Evolutionary conservation across 2,888 invertebrate species (phyloP), one percentile per base, ranked within the genome.

Genomic region (Nemotelus pantherinus): DNA sequence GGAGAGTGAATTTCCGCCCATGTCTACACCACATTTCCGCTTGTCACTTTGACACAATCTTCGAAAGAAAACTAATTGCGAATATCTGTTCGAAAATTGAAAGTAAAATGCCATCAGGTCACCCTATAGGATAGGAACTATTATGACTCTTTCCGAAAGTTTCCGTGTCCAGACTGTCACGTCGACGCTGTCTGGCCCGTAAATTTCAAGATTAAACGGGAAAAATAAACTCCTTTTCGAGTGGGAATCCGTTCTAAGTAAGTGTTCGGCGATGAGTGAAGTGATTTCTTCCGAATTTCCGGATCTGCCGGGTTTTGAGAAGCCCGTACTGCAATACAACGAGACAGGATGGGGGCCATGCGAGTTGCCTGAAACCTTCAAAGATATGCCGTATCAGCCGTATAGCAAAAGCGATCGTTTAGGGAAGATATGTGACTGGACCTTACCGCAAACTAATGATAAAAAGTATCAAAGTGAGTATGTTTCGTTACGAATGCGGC

Each of bases 401-500:
- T 99, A 98, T 87, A 97, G 98, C 82, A 99, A 99, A 89, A 97
- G 97, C 80, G 99, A 99, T 88, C 93, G 98, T 82, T 90, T 99
- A 81, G 99, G 99, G 82, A 99, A 99, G 91, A 98, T 98, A 83
- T 97, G 98, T 84, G 99, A 99, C 86, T 99, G 99, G 99, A 98
- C 98, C 76, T 95, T 96, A 78, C 94, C 95, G 3, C 93, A 94
- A 1, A 94, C 93, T 83, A 95, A 95, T 84, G 98, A 99, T 85
- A 95, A 97, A 83, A 94, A 98, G 88, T 96, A 96, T 86, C 92
- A 94, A 81, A 95, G 95, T 95, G 89, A 90, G 93, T 89, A 77
- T 2, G 39, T 3, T 10, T 45, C 41, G 7, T 58, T 41, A 10
- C 43, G 41, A 63, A 63, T 39, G 39, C 5, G 3, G 6, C 4